Percentiles rank a stretch among this genome's conserved stretches.
Evolutionary conservation across 1,140 invertebrate species (phyloP).

Genomic region (Drosophila rufa): DNA sequence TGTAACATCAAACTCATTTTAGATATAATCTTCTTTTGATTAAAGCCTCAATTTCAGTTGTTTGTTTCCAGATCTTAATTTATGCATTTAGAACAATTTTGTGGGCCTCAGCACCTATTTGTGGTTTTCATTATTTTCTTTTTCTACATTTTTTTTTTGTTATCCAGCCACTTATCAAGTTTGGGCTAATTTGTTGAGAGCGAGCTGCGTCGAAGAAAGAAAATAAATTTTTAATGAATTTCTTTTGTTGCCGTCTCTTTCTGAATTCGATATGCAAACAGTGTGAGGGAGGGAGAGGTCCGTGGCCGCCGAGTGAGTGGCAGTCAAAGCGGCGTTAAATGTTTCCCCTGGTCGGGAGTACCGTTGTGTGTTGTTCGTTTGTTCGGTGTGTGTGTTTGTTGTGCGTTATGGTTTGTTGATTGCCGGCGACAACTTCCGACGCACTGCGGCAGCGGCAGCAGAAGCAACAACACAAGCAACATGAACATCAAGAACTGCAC

Average conservation of each 20-base stretch:
- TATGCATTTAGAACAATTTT: conserved; percentile 40
- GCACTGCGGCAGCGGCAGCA: conserved; percentile 43
- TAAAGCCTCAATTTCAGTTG: background rate
- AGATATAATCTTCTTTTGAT: background rate
- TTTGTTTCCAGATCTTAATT: conserved; percentile 33
- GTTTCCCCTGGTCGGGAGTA: conserved; percentile 57
- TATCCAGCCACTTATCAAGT: conserved; percentile 38
- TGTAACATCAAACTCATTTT: background rate
- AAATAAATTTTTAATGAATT: conserved; percentile 69
- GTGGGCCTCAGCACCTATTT: conserved; percentile 12
- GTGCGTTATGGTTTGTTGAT: conserved; percentile 82
- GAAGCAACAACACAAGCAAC: conserved; percentile 25
- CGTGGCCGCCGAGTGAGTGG: background rate
- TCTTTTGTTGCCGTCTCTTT: conserved; percentile 26
- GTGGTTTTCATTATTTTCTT: conserved; percentile 41
- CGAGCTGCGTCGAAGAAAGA: conserved; percentile 26
- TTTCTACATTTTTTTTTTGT: background rate
- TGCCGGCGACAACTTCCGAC: conserved; percentile 81
- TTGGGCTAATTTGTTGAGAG: conserved; percentile 66
- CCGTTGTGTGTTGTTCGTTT: conserved; percentile 47
- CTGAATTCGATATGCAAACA: conserved; percentile 51
- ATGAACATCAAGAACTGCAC: conserved; percentile 14
- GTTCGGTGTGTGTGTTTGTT: conserved; percentile 49
- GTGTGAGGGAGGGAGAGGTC: conserved; percentile 1
- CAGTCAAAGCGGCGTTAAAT: conserved; percentile 70